Base-by-base conservation (phyloP, 2,888 invertebrate genomes). In the Apoda limacodes region DNA sequence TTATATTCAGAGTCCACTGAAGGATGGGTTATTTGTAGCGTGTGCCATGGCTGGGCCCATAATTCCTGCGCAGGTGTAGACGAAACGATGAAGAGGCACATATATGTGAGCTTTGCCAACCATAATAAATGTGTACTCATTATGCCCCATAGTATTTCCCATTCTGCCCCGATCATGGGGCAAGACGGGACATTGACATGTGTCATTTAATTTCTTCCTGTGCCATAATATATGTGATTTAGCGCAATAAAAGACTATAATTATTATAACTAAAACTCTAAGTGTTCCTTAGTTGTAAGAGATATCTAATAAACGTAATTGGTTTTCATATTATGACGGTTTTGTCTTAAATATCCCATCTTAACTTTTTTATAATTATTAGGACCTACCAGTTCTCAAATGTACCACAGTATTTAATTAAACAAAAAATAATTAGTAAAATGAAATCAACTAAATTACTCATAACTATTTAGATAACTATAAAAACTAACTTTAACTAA, bases 1-100 rank as follows among this genome's bases (percentile, higher is more conserved):
- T 23, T 38, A 30, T 39, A 35, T 29, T 39, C 36, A 40, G n/a
- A n/a, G n/a, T n/a, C n/a, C n/a, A 22, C 27, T 24, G 46, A 47
- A 38, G 44, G 48, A 15, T 46, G 44, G 45, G 39, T 46, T 5
- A 33, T 31, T 15, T 51, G 45, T 27, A 25, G 25, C 27, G 34
- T 29, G 17, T 47, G 43, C 28, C 29, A 33, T 6, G 39, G 42
- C 22, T 46, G 47, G 48, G 35, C 43, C 5, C 44, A 46, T 40
- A 42, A 45, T 35, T 39, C 37, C 6, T 39, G 40, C 27, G 40
- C 46, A 11, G 42, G 44, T 9, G 37, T 45, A 31, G 40, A 42
- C 13, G 42, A 40, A 39, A 44, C 1, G 39, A 43, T 25, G 40
- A 41, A 30, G 40, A 42, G 23, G 35, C 40, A 30, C 35, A 43